Percentiles rank a stretch among this genome's conserved stretches.
phyloP scores from a whole-genome alignment of 2,797 vertebrate species.

The Pseudochirops corinnae region DNA sequence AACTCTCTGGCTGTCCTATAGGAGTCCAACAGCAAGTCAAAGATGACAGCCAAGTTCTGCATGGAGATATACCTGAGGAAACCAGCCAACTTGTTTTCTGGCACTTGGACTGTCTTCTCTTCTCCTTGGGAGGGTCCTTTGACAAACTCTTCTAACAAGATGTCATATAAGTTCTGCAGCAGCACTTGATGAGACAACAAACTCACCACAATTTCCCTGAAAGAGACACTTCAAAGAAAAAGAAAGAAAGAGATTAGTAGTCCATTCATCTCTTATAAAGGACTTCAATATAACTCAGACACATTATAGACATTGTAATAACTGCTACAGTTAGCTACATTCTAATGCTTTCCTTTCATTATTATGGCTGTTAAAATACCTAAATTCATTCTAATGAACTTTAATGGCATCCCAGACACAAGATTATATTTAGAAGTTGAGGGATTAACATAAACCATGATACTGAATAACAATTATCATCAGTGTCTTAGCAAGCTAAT shows the following conservation, averaged over 20 bases:
- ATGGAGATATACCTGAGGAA: slow-evolving; percentile 99
- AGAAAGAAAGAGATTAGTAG: slow-evolving; percentile 27
- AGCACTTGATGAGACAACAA: slow-evolving; percentile 97
- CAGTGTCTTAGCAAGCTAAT: slow-evolving; percentile 29
- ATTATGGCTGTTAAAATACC: neutral
- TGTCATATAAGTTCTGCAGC: slow-evolving; percentile 96
- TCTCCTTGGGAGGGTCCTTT: slow-evolving; percentile 90
- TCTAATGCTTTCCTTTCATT: slow-evolving; percentile 22
- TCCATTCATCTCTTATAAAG: neutral
- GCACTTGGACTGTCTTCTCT: slow-evolving; percentile 87
- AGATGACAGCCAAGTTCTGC: slow-evolving; percentile 97
- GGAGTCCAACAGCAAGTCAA: slow-evolving; percentile 97
- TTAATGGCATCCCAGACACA: slow-evolving; percentile 24
- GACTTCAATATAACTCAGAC: neutral
- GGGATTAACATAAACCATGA: neutral
- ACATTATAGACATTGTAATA: neutral
- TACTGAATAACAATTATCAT: neutral
- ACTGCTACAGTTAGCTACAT: neutral
- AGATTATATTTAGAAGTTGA: neutral
- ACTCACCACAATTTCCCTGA: slow-evolving; percentile 97
- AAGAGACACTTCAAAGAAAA: slow-evolving; percentile 91
- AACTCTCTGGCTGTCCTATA: slow-evolving; percentile 97
- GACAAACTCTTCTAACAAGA: slow-evolving; percentile 96
- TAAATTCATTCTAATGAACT: slow-evolving; percentile 29
- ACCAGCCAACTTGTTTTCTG: slow-evolving; percentile 90